Evolutionary conservation across 2,888 invertebrate genomes (phyloP), one percentile per base, ranked within the genome.

Genomic region (Phlogophora meticulosa): DNA sequence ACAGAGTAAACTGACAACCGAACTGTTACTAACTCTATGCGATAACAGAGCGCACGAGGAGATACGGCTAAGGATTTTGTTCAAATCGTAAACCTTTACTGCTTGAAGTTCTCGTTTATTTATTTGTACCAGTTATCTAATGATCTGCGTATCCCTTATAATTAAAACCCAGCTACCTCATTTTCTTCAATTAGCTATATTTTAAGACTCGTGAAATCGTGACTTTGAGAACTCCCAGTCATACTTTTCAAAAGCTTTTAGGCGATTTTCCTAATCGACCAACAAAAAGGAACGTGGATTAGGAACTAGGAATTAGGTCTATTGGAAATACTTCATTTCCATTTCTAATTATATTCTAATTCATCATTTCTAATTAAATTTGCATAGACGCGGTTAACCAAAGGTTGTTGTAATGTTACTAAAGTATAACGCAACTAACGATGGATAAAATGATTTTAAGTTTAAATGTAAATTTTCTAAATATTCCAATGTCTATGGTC

Each of bases 1-100:
- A 87, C 79, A 74, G 83, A 77, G 76, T 80, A 80, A 82, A 57
- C 78, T 77, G 70, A 80, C 72, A 78, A 75, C 69, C 53, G 56
- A 64, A 64, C 73, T 63, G 72, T 71, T 75, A 75, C 66, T 65
- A 66, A 70, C 60, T 71, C 55, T 9, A 64, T 48, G 60, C 60
- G 59, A 72, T 80, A 66, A 61, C 49, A 57, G 60, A 46, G 45
- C 61, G 48, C 22, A 49, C 45, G 22, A 36, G 5, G 10, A 48
- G 38, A 71, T 55, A 76, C 22, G 34, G 17, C 1, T 15, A 22
- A 61, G 17, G 52, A 28, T 76, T 57, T 76, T 42, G 51, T 52
- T 61, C 43, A 63, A 51, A 66, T 34, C 32, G 38, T 70, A 52
- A 60, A 61, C 7, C 10, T 36, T 20, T 7, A 22, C 22, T 2